Evolutionary conservation across 2,797 vertebrate species (phyloP), one percentile per base, ranked within the genome.

Genomic region (Anabacerthia variegaticeps): DNA sequence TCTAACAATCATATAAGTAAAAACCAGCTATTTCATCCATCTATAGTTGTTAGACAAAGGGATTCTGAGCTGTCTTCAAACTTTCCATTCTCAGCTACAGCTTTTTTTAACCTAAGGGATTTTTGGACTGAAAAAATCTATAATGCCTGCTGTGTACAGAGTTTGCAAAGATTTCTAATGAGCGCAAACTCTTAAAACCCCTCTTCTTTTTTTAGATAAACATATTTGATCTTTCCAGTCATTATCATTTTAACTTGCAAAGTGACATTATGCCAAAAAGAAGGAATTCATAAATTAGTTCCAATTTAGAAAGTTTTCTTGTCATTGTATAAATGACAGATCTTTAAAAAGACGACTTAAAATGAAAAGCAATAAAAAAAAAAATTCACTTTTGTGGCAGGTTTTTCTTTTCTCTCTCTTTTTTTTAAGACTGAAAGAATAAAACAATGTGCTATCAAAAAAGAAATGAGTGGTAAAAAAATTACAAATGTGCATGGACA

Each of bases 241-340:
- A 97, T 97, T 98, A 97, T 97, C 97, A 97, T 98, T 97, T 97
- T 97, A 97, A 97, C 96, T 97, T 95, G 86, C 94, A 93, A 98
- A 96, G 96, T 98, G 97, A 98, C 97, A 98, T 97, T 97, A 97
- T 87, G 94, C 97, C 94, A 72, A 97, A 97, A 98, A 97, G 97
- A 98, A 98, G 97, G 96, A 97, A 89, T 96, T 98, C 97, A 98
- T 97, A 98, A 97, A 98, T 98, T 97, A 97, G 97, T 97, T 97
- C 97, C 95, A 97, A 98, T 97, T 98, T 97, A 98, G 97, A 97
- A 98, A 98, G 97, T 97, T 98, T 97, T 96, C 96, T 95, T 97
- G 96, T 97, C 97, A 97, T 98, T 98, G 97, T 98, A 98, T 98
- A 98, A 98, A 96, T 98, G 98, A 98, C 98, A 98, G 97, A 98